Base-by-base conservation (phyloP, 1,140 invertebrate genomes). In the Ceratina japonica region DNA sequence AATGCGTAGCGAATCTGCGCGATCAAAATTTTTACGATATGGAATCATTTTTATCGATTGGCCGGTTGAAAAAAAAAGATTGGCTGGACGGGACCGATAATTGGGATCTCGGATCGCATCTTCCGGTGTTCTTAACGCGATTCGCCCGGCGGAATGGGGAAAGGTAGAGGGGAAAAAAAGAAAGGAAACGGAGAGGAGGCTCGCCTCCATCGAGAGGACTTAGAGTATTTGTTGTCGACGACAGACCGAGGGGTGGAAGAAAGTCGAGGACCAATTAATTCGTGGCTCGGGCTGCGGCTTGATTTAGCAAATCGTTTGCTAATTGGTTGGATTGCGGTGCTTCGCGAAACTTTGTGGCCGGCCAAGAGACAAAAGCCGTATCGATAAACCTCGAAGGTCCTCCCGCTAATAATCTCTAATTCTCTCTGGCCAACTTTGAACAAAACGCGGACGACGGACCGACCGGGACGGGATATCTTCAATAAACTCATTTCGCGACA, bases 221-320 rank as follows among this genome's bases (percentile, higher is more conserved):
- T 79, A 79, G 70, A 65, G 76, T 73, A 65, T 74, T 79, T 74
- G 76, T 74, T 74, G 76, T 73, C 70, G 70, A 64, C 31, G 75
- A 72, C 69, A 72, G 31, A 20, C 16, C 16, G 27, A 37, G 31
- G 31, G 49, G 27, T 22, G 52, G 54, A 71, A 70, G 70, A 65
- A 79, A 79, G 70, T 79, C 76, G 76, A 79, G 76, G 20, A 74
- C 76, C 76, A 79, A 79, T 79, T 79, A 79, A 79, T 73, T 79
- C 76, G 70, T 74, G 76, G 76, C 37, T 44, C 37, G 37, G 37
- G 37, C 70, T 59, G 62, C 61, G 62, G 62, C 76, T 79, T 74
- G 76, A 79, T 79, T 79, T 79, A 79, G 52, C 76, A 79, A 79
- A 79, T 79, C 70, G 76, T 79, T 44, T 72, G 61, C 62, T 79